Evolutionary conservation across 2,888 invertebrate species (phyloP).

Genomic region (Itoplectis maculator): DNA sequence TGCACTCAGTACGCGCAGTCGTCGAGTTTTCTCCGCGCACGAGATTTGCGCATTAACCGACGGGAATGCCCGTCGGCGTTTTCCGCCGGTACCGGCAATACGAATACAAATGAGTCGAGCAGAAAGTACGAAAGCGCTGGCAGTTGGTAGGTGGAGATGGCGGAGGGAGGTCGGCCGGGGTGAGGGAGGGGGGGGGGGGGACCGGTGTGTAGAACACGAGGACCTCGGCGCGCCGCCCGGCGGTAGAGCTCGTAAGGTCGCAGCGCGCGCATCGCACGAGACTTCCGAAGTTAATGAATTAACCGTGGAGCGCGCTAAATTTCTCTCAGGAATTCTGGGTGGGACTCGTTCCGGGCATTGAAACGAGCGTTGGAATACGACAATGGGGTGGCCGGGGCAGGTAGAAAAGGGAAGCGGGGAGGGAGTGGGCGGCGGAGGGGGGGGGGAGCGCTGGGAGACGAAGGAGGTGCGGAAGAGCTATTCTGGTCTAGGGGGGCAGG

Average conservation of each 20-base stretch:
- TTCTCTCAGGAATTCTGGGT: constrained; percentile 64
- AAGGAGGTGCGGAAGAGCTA: constrained; percentile 30
- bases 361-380: constrained; percentile 61
- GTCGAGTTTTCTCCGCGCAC: background rate
- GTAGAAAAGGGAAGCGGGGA: constrained; percentile 13
- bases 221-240: too few species aligned
- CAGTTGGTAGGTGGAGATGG: too few species aligned
- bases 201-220: too few species aligned
- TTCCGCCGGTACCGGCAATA: constrained; percentile 13
- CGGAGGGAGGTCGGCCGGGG: background rate
- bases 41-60: constrained; percentile 4
- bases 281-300: constrained; percentile 68
- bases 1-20: too few species aligned
- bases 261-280: constrained; percentile 38
- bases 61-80: background rate
- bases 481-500: constrained; percentile 33
- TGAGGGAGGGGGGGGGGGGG: too few species aligned
- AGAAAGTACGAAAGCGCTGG: constrained; percentile 14
- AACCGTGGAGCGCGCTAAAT: constrained; percentile 59
- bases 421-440: too few species aligned
- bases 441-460: background rate
- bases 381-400: constrained; percentile 44
- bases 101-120: constrained; percentile 17
- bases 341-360: constrained; percentile 60
- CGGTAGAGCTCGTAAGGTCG: constrained; percentile 26